Conservation (phyloP, 2,113 vertebrate species). For the Engraulis encrasicolus region DNA sequence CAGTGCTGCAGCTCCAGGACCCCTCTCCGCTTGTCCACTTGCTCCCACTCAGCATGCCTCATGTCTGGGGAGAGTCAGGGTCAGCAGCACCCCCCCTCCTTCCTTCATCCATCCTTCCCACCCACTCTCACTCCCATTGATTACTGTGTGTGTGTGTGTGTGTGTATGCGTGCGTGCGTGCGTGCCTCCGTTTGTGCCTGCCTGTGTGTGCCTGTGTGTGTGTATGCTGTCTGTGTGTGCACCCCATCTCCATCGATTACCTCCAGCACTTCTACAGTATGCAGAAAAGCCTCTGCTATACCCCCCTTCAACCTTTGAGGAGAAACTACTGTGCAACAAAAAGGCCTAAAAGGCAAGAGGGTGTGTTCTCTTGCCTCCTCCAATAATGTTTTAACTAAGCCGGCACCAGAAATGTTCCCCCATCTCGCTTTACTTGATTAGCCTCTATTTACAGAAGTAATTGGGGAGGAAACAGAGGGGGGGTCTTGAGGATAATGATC, state of each 20-base stretch:
- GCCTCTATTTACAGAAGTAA: not conserved
- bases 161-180: too few species aligned
- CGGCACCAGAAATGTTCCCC: not conserved
- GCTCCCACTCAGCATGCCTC: not conserved
- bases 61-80: not conserved
- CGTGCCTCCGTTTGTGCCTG: too few species aligned
- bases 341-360: not conserved
- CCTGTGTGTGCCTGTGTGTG: too few species aligned
- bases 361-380: not conserved
- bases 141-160: too few species aligned
- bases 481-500: conserved; percentile 7
- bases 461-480: conserved; percentile 8
- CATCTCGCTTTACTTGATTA: not conserved
- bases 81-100: not conserved
- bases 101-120: too few species aligned
- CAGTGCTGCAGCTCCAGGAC: not conserved
- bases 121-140: too few species aligned
- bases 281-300: not conserved
- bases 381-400: conserved; percentile 7
- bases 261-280: not conserved
- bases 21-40: not conserved
- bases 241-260: too few species aligned
- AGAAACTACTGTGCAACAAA: not conserved
- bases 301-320: not conserved
- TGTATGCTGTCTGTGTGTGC: too few species aligned